Evolutionary conservation across 2,888 invertebrate species (phyloP).

Genomic region (Oxytorus armatus): DNA sequence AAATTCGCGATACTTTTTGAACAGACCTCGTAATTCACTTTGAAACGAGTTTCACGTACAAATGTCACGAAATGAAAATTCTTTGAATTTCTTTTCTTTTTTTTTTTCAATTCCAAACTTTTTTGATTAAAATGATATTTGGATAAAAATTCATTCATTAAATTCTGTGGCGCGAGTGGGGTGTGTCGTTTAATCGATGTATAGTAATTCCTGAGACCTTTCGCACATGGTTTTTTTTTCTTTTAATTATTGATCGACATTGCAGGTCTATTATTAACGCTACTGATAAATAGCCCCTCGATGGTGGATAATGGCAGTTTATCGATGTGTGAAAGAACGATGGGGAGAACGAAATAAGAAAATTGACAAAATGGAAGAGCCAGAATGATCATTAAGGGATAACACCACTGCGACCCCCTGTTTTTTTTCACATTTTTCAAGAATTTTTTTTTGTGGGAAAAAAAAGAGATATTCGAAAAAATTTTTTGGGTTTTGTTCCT

Average conservation of each 20-base stretch:
- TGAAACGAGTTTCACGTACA: too few species aligned
- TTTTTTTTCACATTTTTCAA: too few species aligned
- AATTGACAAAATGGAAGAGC: slow-evolving; percentile 15
- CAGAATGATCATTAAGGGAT: not conserved
- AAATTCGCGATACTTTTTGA: too few species aligned
- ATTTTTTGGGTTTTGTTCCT: too few species aligned
- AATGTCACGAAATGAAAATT: too few species aligned
- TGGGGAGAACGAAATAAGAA: not conserved
- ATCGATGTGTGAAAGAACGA: slow-evolving; percentile 40
- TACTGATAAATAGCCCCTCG: slow-evolving; percentile 62
- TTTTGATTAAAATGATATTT: not conserved
- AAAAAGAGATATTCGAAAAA: too few species aligned
- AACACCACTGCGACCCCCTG: too few species aligned
- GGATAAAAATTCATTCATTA: not conserved
- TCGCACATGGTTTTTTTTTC: slow-evolving; percentile 19
- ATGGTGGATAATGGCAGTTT: slow-evolving; percentile 35
- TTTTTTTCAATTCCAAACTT: too few species aligned
- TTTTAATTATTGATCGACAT: slow-evolving; percentile 69
- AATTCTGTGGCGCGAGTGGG: not conserved
- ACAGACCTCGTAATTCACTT: too few species aligned
- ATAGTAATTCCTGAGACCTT: slow-evolving; percentile 22
- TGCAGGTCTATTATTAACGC: slow-evolving; percentile 67
- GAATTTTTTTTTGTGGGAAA: too few species aligned
- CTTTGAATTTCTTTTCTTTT: too few species aligned
- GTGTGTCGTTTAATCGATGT: slow-evolving; percentile 46